Evolutionary conservation across 2,888 invertebrate genomes (phyloP), one percentile per base, ranked within the genome.

Genomic region (Pseudolycoriella hygida): DNA sequence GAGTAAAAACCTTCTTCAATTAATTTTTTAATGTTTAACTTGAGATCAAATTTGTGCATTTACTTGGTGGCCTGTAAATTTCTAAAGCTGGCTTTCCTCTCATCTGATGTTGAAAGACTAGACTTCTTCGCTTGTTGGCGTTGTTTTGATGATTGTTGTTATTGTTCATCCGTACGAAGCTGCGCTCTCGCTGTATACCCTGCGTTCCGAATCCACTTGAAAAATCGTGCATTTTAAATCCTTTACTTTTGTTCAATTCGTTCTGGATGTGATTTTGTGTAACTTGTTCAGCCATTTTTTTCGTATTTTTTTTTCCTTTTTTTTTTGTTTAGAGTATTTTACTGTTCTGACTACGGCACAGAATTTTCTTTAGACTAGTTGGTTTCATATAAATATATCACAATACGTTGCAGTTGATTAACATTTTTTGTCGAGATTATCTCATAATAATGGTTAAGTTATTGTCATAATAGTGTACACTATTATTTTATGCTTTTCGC

Each of bases 11-110:
- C 34, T 34, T 34, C 30, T 34, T 32, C 14, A 44, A 40, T 20
- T 10, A 40, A 20, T 43, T 15, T 30, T 3, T 17, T 11, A 34
- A 45, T 2, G 12, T 20, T 37, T n/a, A n/a, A n/a, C 32, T 14
- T 32, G 25, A 42, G 42, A 44, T 34, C 17, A 39, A 43, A 47
- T 32, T 47, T 19, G 12, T n/a, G 3, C 17, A 11, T 30, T 44
- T 62, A 85, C 85, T 88, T 61, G 89, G 88, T 48, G 89, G 89
- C 58, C 87, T 74, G 63, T 89, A 89, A 55, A 89, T 83, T 68
- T 88, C 86, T 67, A 89, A 74, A 18, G 85, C 80, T 11, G 88
- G 88, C 63, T 88, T 88, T 43, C 78, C 76, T 60, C 78, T 76
- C 44, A 67, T 59, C 48, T 71, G 66, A 41, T 57, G 62, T 30